Base-by-base conservation (phyloP, 1,140 invertebrate genomes). In the Cryptotermes secundus region DNA sequence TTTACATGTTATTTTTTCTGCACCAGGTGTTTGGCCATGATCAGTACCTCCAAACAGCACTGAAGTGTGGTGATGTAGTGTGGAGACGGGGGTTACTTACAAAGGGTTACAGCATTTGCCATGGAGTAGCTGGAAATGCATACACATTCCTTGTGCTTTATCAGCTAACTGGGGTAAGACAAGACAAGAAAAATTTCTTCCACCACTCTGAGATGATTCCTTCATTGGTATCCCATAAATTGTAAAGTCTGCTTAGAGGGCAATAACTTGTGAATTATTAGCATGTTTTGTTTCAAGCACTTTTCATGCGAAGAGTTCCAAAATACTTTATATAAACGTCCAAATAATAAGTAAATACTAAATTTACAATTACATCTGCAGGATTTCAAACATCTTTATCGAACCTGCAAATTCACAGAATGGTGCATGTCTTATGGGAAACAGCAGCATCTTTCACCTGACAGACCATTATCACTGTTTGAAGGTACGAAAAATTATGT, bases 61-160 rank as follows among this genome's bases (percentile, higher is more conserved):
- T 93, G 83, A 89, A 93, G 86, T 96, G 94, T 88, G 94, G 93
- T 31, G 94, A 97, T 83, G 92, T 96, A 34, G 92, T 97, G 83
- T 99, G 97, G 97, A 85, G 93, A 85, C 90, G 96, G 86, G 97
- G 97, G 49, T 88, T 99, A n/a, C 90, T 97, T 26, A 93, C 91
- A 86, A 99, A 98, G 91, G 97, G 97, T 16, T 97, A 96, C 89
- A 95, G 97, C 82, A 90, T 99, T 10, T 99, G 98, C 89, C 97
- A 99, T 89, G 98, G 98, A 3, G 94, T 96, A 31, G 91, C 96
- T 88, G 98, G 97, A 86, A 99, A 99, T 91, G 97, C 94, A 31
- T 99, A 98, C 88, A 92, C 95, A 22, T 97, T 99, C 88, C 90
- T 99, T 24, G 90, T 93, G 86, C 88, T 99, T 1, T 98, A 94